Evolutionary conservation across 2,888 invertebrate species (phyloP), one percentile per base, ranked within the genome.

Genomic region (Acrobasis suavella): DNA sequence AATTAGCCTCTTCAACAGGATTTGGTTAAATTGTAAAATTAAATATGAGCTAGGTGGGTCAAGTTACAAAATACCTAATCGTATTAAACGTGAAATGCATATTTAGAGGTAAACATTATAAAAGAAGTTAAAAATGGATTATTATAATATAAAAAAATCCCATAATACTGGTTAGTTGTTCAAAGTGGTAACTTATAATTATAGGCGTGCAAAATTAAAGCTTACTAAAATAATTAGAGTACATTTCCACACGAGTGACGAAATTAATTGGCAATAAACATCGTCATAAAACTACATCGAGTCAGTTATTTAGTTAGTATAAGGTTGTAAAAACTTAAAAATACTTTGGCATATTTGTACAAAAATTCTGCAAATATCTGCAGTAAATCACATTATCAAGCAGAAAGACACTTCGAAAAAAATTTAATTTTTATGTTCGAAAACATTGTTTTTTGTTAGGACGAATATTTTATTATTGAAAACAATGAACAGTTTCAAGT

Each of bases 151-250:
- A 1, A 42, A 42, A 22, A 22, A 22, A 42, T 32, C 14, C 50
- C 39, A 22, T 51, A 56, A 56, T 56, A 56, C 56, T 60, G 39
- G 17, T 60, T 17, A 60, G 17, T 50, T 22, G 38, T 60, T 39
- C 62, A 65, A 49, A 51, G 58, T 67, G 71, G 70, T 70, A 71
- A 73, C 72, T 72, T 67, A 72, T 62, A 62, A 71, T 64, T 67
- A 62, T 49, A 60, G 52, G 67, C 65, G 65, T 68, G 67, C 68
- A 65, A 69, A 64, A 70, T 73, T 74, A 73, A 75, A 76, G 72
- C 75, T 74, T 70, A 70, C 46, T 62, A 65, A 32, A 64, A 46
- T 54, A 66, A 66, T 66, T 55, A 69, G 14, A 46, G 1, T 46
- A 14, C 46, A 46, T 14, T 14, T 46, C 46, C 12, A 46, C 14